A percentile compares a stretch with the other conserved stretches of the same genome.
phyloP scores from a whole-genome alignment of 2,113 vertebrate species.

The Nyctereutes procyonoides region DNA sequence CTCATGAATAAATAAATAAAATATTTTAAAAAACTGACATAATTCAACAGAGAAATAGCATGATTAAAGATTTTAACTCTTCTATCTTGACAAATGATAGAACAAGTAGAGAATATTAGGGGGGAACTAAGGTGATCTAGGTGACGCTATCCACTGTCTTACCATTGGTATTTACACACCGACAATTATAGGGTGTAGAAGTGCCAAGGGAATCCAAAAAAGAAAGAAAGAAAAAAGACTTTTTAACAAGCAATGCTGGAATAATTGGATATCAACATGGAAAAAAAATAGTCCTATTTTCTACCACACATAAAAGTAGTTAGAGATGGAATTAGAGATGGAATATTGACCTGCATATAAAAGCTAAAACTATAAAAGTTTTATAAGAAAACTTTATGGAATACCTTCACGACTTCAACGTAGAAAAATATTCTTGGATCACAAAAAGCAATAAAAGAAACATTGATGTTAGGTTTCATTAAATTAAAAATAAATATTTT shows the following conservation, averaged over 20 bases:
- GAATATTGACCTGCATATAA: not conserved
- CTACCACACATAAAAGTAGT: not conserved
- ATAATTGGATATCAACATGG: not conserved
- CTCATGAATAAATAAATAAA: too few relatives aligned
- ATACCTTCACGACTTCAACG: not conserved
- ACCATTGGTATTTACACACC: not conserved
- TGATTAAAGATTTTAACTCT: not conserved
- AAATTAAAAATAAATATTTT: not conserved
- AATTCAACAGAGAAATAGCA: not conserved
- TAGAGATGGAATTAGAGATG: not conserved
- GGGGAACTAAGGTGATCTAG: not conserved
- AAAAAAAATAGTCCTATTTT: not conserved
- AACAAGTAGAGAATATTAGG: not conserved
- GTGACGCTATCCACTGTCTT: not conserved
- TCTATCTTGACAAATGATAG: not conserved
- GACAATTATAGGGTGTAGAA: not conserved
- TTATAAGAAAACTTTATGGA: not conserved
- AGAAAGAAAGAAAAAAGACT: not conserved
- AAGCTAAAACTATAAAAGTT: not conserved
- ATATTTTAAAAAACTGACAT: too few relatives aligned
- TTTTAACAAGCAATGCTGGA: not conserved
- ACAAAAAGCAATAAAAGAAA: not conserved
- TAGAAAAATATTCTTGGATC: not conserved
- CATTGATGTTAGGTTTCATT: not conserved
- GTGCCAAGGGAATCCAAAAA: not conserved